Evolutionary conservation across 2,113 vertebrate genomes (phyloP).

Genomic region (Axis porcinus): DNA sequence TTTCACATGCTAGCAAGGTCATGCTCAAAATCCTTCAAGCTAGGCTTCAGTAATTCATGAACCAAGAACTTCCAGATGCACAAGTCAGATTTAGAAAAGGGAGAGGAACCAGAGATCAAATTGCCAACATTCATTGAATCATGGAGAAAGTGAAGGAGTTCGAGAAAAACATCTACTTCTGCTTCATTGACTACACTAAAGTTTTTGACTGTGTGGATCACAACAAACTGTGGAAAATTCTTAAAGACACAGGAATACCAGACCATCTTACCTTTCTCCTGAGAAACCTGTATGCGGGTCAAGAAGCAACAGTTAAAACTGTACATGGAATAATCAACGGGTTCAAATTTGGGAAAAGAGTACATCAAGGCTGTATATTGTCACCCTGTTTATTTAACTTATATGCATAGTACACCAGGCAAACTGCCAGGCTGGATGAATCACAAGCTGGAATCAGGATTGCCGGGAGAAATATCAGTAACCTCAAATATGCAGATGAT

Average conservation of each 20-base stretch:
- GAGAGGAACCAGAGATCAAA: neutral
- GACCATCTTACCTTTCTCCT: neutral
- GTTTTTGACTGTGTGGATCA: neutral
- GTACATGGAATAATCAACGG: neutral
- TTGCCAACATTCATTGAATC: neutral
- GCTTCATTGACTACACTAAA: neutral
- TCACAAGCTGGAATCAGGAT: neutral
- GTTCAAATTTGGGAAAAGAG: neutral
- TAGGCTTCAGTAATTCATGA: neutral
- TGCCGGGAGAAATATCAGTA: neutral
- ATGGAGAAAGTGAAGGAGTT: neutral
- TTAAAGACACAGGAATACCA: neutral
- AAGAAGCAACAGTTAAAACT: neutral
- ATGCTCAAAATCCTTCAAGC: neutral
- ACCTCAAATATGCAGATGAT: neutral
- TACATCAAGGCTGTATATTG: neutral
- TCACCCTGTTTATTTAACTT: neutral
- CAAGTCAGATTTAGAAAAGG: neutral
- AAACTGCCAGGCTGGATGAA: neutral
- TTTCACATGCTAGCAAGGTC: neutral
- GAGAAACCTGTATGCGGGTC: neutral
- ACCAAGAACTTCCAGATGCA: neutral
- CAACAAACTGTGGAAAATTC: neutral
- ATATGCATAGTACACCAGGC: neutral
- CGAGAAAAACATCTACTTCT: neutral